A percentile compares a stretch with the other conserved stretches of the same genome.
Evolutionary conservation across 2,888 invertebrate species (phyloP).

Genomic region (Coleophora flavipennella): DNA sequence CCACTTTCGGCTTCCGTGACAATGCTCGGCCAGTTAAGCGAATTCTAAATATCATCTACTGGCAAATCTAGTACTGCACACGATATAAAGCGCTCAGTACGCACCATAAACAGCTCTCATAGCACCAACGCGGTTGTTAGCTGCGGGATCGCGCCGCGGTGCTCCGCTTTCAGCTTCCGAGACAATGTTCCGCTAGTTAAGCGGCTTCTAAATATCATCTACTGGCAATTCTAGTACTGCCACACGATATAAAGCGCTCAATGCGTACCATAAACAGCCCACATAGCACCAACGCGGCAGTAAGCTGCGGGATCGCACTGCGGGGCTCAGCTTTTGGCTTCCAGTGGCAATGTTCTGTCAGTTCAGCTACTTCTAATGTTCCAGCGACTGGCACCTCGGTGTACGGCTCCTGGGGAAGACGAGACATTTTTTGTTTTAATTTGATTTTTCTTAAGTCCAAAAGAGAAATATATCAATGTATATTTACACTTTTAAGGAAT

Average conservation of each 20-base stretch:
- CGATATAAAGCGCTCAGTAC: conserved; percentile 15
- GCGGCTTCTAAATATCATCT: no score
- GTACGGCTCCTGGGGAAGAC: conserved; percentile 60
- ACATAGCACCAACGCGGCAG: conserved; percentile 76
- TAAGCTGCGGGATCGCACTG: conserved; percentile 76
- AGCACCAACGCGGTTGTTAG: conserved; percentile 75
- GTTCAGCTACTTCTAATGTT: conserved; percentile 46
- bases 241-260: background rate
- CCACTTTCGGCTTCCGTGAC: no score
- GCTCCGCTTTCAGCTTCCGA: conserved; percentile 57
- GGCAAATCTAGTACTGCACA: no score
- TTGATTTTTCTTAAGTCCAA: no score
- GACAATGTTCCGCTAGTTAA: conserved; percentile 54
- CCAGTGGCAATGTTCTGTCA: conserved; percentile 63
- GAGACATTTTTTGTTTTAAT: background rate
- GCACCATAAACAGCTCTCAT: conserved; percentile 82
- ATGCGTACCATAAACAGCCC: conserved; percentile 79
- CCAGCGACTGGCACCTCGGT: conserved; percentile 62
- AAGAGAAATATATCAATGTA: no score
- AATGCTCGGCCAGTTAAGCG: background rate
- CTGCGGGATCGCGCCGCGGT: conserved; percentile 76
- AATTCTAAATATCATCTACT: no score
- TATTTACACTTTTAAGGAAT: no score
- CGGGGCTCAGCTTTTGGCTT: conserved; percentile 58
- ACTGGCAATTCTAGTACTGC: background rate